These are phyloP conservation scores for Archivesica marissinica DNA, from an alignment of 1,140 invertebrate genomes.

Conservation along the genomic window DNA sequence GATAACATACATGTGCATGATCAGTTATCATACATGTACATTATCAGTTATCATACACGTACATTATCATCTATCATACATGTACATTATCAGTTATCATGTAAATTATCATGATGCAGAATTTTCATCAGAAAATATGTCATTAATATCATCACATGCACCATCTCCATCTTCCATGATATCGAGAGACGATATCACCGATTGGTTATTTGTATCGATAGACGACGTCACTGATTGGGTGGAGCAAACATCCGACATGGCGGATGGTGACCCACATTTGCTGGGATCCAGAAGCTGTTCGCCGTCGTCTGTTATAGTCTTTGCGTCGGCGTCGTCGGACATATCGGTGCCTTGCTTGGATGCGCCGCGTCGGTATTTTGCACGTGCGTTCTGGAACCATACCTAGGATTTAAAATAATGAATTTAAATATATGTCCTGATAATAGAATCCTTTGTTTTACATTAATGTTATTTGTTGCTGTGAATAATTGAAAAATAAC, in stretches of 20 bases:
- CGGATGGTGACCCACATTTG: slow-evolving; percentile 73
- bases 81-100: not conserved
- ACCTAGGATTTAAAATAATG: slow-evolving; percentile 95
- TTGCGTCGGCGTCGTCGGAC: slow-evolving; percentile 65
- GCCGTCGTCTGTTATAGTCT: slow-evolving; percentile 70
- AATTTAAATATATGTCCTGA: no score
- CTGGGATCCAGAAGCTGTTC: slow-evolving; percentile 64
- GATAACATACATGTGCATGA: no score
- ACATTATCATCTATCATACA: not conserved
- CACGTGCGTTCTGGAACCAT: slow-evolving; percentile 99
- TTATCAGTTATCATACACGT: not conserved
- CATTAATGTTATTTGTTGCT: no score
- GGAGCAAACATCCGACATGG: slow-evolving; percentile 81
- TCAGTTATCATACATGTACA: no score
- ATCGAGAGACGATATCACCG: slow-evolving; percentile 27
- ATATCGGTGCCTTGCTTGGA: slow-evolving; percentile 89
- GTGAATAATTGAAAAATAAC: no score
- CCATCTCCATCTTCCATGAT: not conserved
- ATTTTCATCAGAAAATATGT: slow-evolving; percentile 40
- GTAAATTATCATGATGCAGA: not conserved
- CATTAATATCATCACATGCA: slow-evolving; percentile 19
- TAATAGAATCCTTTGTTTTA: no score
- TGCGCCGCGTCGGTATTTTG: slow-evolving; percentile 98
- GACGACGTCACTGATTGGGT: slow-evolving; percentile 75
- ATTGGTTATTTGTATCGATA: slow-evolving; percentile 63